Evolutionary conservation across 2,888 invertebrate genomes (phyloP).

Genomic region (Tryphoninae sp.): DNA sequence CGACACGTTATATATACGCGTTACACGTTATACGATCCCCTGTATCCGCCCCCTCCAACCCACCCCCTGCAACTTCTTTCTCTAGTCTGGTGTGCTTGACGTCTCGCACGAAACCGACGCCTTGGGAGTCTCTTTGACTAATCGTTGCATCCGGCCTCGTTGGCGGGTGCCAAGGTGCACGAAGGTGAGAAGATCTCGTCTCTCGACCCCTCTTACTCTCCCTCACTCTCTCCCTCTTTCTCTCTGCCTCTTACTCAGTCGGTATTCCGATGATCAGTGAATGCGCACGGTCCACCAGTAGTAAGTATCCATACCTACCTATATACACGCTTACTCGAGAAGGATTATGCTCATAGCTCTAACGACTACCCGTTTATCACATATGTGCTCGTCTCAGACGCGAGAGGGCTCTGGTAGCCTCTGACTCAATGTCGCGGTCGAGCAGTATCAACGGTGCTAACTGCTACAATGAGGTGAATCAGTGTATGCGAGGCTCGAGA

Average conservation of each 20-base stretch:
- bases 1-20: conserved; percentile 45
- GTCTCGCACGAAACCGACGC: conserved; percentile 39
- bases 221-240: conserved; percentile 49
- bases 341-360: conserved; percentile 50
- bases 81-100: conserved; percentile 35
- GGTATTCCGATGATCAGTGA: conserved; percentile 33
- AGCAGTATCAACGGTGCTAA: conserved; percentile 30
- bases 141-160: conserved; percentile 58
- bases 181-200: conserved; percentile 60
- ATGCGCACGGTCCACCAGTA: conserved; percentile 34
- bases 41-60: conserved; percentile 49
- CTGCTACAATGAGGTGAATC: conserved; percentile 37
- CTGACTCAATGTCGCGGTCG: conserved; percentile 21
- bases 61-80: conserved; percentile 46
- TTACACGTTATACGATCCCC: conserved; percentile 40
- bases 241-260: conserved; percentile 40
- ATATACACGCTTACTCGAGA: conserved; percentile 7
- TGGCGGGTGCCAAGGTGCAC: conserved; percentile 39
- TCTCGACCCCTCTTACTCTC: conserved; percentile 55
- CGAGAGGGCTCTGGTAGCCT: conserved; percentile 43
- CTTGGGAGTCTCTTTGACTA: conserved; percentile 57
- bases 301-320: conserved; percentile 35
- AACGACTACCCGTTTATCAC: conserved; percentile 65
- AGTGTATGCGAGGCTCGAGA: conserved; percentile 11
- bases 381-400: conserved; percentile 45